Evolutionary conservation across 2,113 vertebrate genomes (phyloP).

Genomic region (Festucalex cinctus): DNA sequence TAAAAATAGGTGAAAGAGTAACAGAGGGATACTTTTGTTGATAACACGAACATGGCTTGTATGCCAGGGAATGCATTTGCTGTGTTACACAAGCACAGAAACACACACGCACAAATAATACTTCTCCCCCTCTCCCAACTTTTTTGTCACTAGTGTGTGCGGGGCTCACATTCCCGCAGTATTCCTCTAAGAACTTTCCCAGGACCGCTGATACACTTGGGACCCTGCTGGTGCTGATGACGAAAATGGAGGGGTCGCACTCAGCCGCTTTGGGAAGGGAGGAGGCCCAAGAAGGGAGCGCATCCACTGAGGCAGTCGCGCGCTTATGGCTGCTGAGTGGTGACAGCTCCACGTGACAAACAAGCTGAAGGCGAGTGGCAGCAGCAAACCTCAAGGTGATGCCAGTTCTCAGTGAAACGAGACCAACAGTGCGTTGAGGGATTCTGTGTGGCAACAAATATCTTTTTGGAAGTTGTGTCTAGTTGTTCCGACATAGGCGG

Average conservation of each 20-base stretch:
- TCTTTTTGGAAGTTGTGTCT: neutral
- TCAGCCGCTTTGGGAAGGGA: conserved; percentile 22
- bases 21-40: conserved; percentile 3
- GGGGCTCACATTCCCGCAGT: conserved; percentile 72
- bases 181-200: conserved; percentile 63
- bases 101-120: conserved; percentile 20
- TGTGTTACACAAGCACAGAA: neutral
- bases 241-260: conserved; percentile 44
- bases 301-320: conserved; percentile 37
- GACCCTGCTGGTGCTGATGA: conserved; percentile 46
- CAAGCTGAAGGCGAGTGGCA: conserved; percentile 32
- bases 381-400: conserved; percentile 20
- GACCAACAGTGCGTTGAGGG: neutral
- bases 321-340: conserved; percentile 10
- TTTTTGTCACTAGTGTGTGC: conserved; percentile 46
- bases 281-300: conserved; percentile 14
- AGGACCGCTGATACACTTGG: conserved; percentile 63
- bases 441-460: conserved; percentile 13
- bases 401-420: conserved; percentile 2
- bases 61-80: conserved; percentile 1
- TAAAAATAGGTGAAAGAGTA: conserved; percentile 46
- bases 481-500: neutral
- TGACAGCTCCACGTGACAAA: conserved; percentile 26
- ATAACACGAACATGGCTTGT: conserved; percentile 8
- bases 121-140: conserved; percentile 1